Percentiles rank a stretch among this genome's conserved stretches.
Evolutionary conservation across 2,888 invertebrate species (phyloP).

Genomic region (Calameuta pallipes): DNA sequence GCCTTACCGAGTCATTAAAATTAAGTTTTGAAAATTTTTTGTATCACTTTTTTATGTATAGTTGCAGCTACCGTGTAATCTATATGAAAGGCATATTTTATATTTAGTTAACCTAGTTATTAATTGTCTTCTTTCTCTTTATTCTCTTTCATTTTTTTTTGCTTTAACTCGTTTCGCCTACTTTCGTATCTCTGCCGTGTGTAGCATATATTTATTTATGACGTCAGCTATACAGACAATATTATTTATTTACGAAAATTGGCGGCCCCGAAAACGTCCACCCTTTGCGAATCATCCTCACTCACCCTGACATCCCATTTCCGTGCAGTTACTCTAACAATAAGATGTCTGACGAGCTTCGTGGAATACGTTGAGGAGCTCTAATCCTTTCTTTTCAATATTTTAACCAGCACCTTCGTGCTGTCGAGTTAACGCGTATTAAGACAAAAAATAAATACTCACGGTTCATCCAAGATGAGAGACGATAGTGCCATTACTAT

Average conservation of each 20-base stretch:
- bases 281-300: neutral
- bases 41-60: constrained; percentile 35
- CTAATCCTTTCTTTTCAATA: constrained; percentile 6
- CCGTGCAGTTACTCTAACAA: neutral
- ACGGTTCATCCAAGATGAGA: constrained; percentile 25
- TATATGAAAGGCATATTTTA: constrained; percentile 31
- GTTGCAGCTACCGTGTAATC: constrained; percentile 32
- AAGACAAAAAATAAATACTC: constrained; percentile 23
- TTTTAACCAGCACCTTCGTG: constrained; percentile 18
- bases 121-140: constrained; percentile 24
- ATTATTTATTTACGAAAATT: constrained; percentile 32
- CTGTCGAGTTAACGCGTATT: constrained; percentile 24
- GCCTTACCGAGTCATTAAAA: constrained; percentile 23
- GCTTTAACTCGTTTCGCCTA: constrained; percentile 14
- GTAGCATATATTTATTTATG: constrained; percentile 34
- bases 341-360: neutral
- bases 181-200: constrained; percentile 25
- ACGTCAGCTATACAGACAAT: constrained; percentile 13
- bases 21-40: constrained; percentile 26
- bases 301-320: neutral
- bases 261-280: neutral
- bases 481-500: constrained; percentile 48
- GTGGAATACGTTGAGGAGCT: neutral
- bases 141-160: constrained; percentile 11
- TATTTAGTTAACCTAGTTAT: constrained; percentile 30